phyloP scores from a whole-genome alignment of 2,113 vertebrate genomes.

The Blennius ocellaris region DNA sequence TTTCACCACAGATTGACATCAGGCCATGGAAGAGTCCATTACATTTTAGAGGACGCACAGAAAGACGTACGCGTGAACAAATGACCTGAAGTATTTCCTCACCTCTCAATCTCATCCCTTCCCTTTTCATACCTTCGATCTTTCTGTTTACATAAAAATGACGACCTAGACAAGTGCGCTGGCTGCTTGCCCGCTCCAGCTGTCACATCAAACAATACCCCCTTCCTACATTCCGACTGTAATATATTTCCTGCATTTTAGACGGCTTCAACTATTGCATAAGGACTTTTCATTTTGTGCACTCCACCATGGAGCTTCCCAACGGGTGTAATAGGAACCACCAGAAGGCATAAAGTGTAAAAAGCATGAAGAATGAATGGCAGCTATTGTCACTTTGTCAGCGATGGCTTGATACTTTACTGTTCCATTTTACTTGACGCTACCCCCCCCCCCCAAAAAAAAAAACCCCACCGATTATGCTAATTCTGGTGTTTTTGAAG shows the following conservation, averaged over 20 bases:
- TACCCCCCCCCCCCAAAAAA: too few relatives aligned
- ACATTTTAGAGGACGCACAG: too few relatives aligned
- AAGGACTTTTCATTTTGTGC: conserved; percentile 36
- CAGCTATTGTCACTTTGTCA: too few relatives aligned
- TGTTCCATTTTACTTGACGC: too few relatives aligned
- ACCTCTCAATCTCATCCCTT: neutral
- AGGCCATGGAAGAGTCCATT: too few relatives aligned
- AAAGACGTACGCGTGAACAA: too few relatives aligned
- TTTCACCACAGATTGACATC: too few relatives aligned
- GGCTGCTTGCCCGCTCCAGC: conserved; percentile 16
- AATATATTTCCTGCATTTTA: conserved; percentile 10
- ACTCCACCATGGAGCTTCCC: conserved; percentile 25
- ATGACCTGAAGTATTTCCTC: neutral
- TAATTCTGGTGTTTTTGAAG: too few relatives aligned
- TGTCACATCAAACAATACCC: conserved; percentile 11
- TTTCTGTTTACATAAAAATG: neutral
- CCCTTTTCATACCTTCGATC: neutral
- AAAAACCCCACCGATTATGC: too few relatives aligned
- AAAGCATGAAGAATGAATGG: too few relatives aligned
- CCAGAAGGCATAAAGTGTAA: conserved; percentile 3
- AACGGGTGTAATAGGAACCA: neutral
- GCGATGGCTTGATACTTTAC: too few relatives aligned
- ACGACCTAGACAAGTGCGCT: neutral
- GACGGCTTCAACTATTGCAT: conserved; percentile 29
- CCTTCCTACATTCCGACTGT: neutral